Evolutionary conservation across 2,797 vertebrate species (phyloP), one percentile per base, ranked within the genome.

Genomic region (Muraenolepis orangiensis): DNA sequence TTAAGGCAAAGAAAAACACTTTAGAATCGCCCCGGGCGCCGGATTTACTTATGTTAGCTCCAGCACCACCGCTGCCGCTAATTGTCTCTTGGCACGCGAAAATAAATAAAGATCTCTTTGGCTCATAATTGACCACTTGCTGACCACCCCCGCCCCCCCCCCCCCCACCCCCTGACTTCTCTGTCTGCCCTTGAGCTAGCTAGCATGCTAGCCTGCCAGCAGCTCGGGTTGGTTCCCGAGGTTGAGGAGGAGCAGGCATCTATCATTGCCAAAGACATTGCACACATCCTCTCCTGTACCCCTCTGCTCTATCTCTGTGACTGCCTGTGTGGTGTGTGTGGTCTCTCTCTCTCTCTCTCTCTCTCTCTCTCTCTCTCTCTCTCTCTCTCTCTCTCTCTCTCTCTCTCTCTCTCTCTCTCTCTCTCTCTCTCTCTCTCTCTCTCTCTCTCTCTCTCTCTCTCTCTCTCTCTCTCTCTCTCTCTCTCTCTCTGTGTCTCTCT

Each of bases 111-210:
- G 16, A 31, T 67, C 66, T 31, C 29, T 29, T 29, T 29, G 66
- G 6, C 66, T 18, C 66, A 16, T 31, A 31, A 67, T 67, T 67
- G 66, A 31, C 28, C n/a, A 23, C 23, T 61, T 26, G 23, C 57
- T 61, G 57, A 7, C 57, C 23, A 11, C 46, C 18, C 57, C 57
- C 1, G n/a, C 51, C 4, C 4, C n/a, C 23, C 57, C 13, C 13
- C 13, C 16, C 8, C 51, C 4, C 4, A 8, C 23, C 57, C 13
- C 13, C 13, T 4, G 14, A 14, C 42, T 14, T 34, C 32, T 4
- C 83, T 82, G 74, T 83, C 72, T 88, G 80, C 86, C 90, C 90
- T 90, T 82, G 73, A 86, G 91, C 85, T 80, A 69, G 82, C 61
- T 83, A 74, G 70, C 79, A 10, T 6, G 38, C 10, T 10, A 4